These are phyloP conservation scores for Struthio camelus DNA, from an alignment of 2,113 vertebrate species.

Conservation along the genomic window DNA sequence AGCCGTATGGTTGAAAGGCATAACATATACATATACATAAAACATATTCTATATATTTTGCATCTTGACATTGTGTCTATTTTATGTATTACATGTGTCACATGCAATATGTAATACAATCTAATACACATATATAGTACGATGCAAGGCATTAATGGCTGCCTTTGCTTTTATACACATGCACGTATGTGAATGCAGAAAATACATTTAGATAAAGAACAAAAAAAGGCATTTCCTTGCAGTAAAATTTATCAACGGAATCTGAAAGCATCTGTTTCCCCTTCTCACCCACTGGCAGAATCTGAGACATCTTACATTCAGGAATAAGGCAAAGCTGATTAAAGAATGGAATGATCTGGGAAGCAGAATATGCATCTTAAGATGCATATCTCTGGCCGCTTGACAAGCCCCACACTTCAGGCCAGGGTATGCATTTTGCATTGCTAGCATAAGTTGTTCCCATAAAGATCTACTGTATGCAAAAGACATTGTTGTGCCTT, in stretches of 20 bases:
- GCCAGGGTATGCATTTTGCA: not conserved
- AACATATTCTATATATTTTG: not conserved
- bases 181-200: not conserved
- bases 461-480: not conserved
- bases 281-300: not conserved
- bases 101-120: constrained; percentile 37
- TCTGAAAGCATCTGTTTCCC: not conserved
- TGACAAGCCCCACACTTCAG: not conserved
- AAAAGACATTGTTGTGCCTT: not conserved
- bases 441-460: not conserved
- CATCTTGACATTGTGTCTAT: not conserved
- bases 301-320: not conserved
- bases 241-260: not conserved
- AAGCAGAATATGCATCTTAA: not conserved
- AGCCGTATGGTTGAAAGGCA: not conserved
- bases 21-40: not conserved
- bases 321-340: not conserved
- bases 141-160: constrained; percentile 8
- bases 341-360: not conserved
- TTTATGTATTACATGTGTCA: constrained; percentile 9
- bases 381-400: not conserved
- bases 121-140: not conserved
- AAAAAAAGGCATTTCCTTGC: not conserved
- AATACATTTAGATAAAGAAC: not conserved
- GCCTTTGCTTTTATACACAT: not conserved